Evolutionary conservation across 1,140 invertebrate species (phyloP), one percentile per base, ranked within the genome.

Genomic region (Hypothenemus hampei): DNA sequence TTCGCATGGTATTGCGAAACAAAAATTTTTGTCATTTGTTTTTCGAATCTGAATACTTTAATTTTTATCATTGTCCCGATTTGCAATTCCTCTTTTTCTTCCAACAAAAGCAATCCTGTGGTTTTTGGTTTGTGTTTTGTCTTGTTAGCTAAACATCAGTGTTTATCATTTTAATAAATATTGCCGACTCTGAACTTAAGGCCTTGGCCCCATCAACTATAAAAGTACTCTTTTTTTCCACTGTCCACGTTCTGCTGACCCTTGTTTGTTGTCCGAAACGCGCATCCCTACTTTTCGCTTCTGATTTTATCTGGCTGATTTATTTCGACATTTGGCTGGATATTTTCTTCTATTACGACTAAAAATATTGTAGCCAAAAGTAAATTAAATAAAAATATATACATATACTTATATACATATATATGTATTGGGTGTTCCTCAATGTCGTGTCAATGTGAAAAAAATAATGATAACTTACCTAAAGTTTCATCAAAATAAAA

Each of bases 291-390:
- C 43, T 45, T 45, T 45, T 45, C 43, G 43, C 11, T 45, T 45
- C 22, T 19, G 43, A 45, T 45, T 26, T 45, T 45, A 45, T 45
- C 43, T 15, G 40, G 7, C 43, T 45, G 43, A 45, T 45, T 45
- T 45, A 45, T 45, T 29, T 18, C 5, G 43, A 45, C 43, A n/a
- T 45, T 45, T 45, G 26, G 43, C 43, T 45, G 43, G 39, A 22
- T 15, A 41, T 20, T 45, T 45, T 29, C 43, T 45, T 45, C 22
- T 45, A 45, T 45, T 45, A 20, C 24, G 11, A 15, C 22, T 41
- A 10, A 22, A 19, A 37, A 37, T 37, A 37, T 37, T 16, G 35
- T 15, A 8, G 40, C 8, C 2, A 43, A 11, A 10, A 43, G 40
- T 43, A 43, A 43, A 20, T 37, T 37, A 37, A 37, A 37, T n/a